A percentile compares a stretch with the other conserved stretches of the same genome.
Evolutionary conservation across 2,113 vertebrate species (phyloP).

Genomic region (Nannospalax galili): DNA sequence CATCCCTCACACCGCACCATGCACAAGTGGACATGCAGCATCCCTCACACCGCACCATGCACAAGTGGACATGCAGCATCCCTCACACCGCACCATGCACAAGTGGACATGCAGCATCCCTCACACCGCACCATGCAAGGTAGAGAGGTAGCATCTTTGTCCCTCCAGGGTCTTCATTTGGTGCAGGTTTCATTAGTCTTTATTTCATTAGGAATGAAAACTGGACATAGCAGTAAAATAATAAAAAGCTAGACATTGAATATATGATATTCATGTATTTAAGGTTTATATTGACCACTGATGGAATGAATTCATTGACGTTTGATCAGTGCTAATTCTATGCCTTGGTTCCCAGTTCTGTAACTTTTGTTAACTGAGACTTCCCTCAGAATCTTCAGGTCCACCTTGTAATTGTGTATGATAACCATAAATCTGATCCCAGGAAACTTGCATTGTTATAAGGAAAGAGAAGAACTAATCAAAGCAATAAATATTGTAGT

Average conservation of each 20-base stretch:
- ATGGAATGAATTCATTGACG: not conserved
- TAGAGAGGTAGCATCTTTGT: no score
- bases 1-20: no score
- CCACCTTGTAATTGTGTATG: not conserved
- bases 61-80: no score
- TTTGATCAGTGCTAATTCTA: not conserved
- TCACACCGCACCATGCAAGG: no score
- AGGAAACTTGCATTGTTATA: not conserved
- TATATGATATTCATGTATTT: not conserved
- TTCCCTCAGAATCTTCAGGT: not conserved
- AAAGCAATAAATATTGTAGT: not conserved
- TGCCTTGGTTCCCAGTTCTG: not conserved
- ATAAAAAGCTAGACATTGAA: not conserved
- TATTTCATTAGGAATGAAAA: constrained; percentile 30
- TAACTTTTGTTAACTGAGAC: not conserved
- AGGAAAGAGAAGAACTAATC: not conserved
- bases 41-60: no score
- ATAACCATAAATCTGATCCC: not conserved
- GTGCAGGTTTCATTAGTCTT: not conserved
- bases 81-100: no score
- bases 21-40: no score
- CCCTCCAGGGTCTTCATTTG: not conserved
- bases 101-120: no score
- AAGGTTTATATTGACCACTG: not conserved
- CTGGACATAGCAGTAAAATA: not conserved